Conservation (phyloP, 2,113 vertebrate genomes). For the Rhinoptilus africanus region DNA sequence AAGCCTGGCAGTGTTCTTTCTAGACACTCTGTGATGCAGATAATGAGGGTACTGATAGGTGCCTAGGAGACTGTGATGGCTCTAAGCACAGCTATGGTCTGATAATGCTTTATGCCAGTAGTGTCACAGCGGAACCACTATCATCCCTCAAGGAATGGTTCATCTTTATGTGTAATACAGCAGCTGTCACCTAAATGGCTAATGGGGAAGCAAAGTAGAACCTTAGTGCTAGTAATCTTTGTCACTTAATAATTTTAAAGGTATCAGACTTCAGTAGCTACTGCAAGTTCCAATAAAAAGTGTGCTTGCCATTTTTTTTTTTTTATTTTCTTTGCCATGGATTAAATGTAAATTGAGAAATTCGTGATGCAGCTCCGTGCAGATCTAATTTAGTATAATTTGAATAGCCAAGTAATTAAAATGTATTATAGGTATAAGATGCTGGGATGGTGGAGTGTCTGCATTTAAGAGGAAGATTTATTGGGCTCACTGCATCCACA, state of each 20-base stretch:
- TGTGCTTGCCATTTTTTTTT: not conserved
- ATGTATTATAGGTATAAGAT: slow-evolving; percentile 80
- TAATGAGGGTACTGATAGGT: slow-evolving; percentile 97
- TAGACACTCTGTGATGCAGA: slow-evolving; percentile 87
- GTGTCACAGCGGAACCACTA: slow-evolving; percentile 82
- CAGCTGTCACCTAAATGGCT: slow-evolving; percentile 88
- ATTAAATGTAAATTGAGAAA: slow-evolving; percentile 73
- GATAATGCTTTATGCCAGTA: slow-evolving; percentile 87
- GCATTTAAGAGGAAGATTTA: slow-evolving; percentile 82
- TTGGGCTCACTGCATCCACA: slow-evolving; percentile 68
- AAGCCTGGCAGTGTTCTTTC: slow-evolving; percentile 83
- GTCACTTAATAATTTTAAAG: slow-evolving; percentile 84
- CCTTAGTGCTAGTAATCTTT: slow-evolving; percentile 79
- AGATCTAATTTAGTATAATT: slow-evolving; percentile 74
- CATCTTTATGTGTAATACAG: slow-evolving; percentile 84
- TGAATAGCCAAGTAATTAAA: slow-evolving; percentile 83
- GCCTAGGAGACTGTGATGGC: slow-evolving; percentile 91
- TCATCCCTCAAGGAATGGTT: slow-evolving; percentile 84
- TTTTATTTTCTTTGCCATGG: slow-evolving; percentile 47
- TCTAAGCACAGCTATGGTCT: slow-evolving; percentile 89
- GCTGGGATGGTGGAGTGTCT: slow-evolving; percentile 72
- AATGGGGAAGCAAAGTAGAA: slow-evolving; percentile 81
- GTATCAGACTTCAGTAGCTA: slow-evolving; percentile 70
- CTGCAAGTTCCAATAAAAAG: slow-evolving; percentile 66
- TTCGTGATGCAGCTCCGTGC: slow-evolving; percentile 42